Percentiles rank a stretch among this genome's conserved stretches.
Evolutionary conservation across 2,888 invertebrate species (phyloP).

Genomic region (Drosophila birchii): DNA sequence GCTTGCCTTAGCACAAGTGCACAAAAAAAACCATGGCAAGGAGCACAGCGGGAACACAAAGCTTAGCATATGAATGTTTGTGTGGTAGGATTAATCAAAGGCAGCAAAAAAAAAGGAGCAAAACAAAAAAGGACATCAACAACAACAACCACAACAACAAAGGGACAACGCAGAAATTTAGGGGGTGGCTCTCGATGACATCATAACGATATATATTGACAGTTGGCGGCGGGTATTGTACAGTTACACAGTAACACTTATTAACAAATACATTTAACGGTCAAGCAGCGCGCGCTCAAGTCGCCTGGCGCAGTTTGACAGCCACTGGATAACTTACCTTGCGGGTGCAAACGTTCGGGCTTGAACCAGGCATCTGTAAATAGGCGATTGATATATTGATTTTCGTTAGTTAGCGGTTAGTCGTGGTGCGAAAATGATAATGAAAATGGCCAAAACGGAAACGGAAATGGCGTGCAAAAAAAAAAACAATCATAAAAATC

Average conservation of each 20-base stretch:
- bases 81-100: slow-evolving; percentile 47
- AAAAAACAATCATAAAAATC: neutral
- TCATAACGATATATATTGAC: slow-evolving; percentile 57
- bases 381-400: slow-evolving; percentile 82
- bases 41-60: slow-evolving; percentile 41
- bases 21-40: slow-evolving; percentile 38
- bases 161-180: slow-evolving; percentile 15
- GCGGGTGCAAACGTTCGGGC: slow-evolving; percentile 95
- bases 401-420: slow-evolving; percentile 76
- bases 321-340: slow-evolving; percentile 89
- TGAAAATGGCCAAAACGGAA: slow-evolving; percentile 32
- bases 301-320: slow-evolving; percentile 51
- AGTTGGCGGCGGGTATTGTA: slow-evolving; percentile 33
- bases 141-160: slow-evolving; percentile 12
- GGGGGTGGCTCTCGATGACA: slow-evolving; percentile 57
- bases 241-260: slow-evolving; percentile 39
- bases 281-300: slow-evolving; percentile 21
- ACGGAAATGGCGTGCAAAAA: slow-evolving; percentile 48
- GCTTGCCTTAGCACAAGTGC: slow-evolving; percentile 50
- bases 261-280: slow-evolving; percentile 23
- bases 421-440: slow-evolving; percentile 57
- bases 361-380: slow-evolving; percentile 97
- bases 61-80: slow-evolving; percentile 58
- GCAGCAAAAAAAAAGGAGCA: slow-evolving; percentile 21
- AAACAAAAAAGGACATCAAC: slow-evolving; percentile 7